Percentiles rank a stretch among this genome's conserved stretches.
These are phyloP conservation scores for Sebastes kiyomatsui DNA, from an alignment of 2,797 vertebrate genomes.

Conservation along the genomic window DNA sequence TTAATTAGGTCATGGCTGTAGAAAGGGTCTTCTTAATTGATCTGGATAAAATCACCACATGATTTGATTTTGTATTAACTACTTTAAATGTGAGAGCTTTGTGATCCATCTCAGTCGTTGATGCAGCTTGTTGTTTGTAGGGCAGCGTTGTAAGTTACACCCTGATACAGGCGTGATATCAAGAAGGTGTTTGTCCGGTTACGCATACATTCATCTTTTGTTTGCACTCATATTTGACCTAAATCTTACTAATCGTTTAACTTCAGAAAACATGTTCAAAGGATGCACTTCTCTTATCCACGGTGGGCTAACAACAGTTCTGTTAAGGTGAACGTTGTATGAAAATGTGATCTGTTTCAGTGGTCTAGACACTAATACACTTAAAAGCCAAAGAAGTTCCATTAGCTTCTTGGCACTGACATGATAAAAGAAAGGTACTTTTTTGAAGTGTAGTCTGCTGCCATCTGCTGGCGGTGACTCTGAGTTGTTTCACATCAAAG, in stretches of 20 bases:
- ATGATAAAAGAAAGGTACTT: background rate
- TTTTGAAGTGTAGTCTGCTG: constrained; percentile 69
- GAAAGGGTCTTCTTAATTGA: constrained; percentile 25
- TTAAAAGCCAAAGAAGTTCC: background rate
- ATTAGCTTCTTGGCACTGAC: background rate
- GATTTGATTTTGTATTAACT: background rate
- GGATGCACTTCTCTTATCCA: background rate
- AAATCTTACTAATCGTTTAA: background rate
- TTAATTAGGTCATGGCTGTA: constrained; percentile 34
- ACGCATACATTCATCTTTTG: background rate
- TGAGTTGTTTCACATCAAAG: background rate
- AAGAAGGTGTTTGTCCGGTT: background rate
- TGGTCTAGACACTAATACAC: background rate
- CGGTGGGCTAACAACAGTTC: background rate
- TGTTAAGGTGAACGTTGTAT: background rate
- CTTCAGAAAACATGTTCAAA: background rate
- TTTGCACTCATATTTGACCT: background rate
- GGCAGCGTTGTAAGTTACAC: background rate
- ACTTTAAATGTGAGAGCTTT: background rate
- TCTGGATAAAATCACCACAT: background rate
- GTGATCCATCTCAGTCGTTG: background rate
- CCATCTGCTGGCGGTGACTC: constrained; percentile 74
- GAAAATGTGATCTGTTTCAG: background rate
- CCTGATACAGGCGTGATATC: background rate
- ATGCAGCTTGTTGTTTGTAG: background rate